Percentiles rank a stretch among this genome's conserved stretches.
phyloP scores from a whole-genome alignment of 2,797 vertebrate genomes.

The Spizella passerina region DNA sequence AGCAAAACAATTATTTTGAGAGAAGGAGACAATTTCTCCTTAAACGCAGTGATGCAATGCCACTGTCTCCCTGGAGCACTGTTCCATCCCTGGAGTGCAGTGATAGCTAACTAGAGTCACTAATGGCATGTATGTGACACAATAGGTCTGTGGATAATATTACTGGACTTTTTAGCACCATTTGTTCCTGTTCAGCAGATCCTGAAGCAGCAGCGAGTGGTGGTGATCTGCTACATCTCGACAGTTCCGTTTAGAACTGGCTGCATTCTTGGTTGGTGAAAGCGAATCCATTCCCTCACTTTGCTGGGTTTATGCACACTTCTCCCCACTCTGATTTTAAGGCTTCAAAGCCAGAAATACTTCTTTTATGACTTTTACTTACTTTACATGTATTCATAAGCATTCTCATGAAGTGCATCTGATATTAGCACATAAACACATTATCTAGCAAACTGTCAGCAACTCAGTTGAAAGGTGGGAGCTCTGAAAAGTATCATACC shows the following conservation, averaged over 20 bases:
- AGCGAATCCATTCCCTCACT: background rate
- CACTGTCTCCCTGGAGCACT: background rate
- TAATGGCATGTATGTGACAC: background rate
- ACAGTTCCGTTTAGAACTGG: background rate
- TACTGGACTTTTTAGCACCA: background rate
- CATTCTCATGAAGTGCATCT: background rate
- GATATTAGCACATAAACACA: background rate
- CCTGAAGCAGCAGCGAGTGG: background rate
- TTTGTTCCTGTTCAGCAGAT: background rate
- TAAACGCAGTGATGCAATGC: background rate
- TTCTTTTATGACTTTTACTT: background rate
- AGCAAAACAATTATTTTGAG: background rate
- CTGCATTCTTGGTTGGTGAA: background rate
- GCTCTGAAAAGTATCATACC: background rate
- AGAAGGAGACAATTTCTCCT: background rate
- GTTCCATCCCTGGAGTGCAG: background rate
- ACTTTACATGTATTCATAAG: background rate
- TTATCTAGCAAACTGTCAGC: background rate
- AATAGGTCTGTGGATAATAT: background rate
- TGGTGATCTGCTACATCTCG: rapidly evolving
- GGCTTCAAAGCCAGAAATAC: background rate
- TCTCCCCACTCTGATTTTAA: background rate
- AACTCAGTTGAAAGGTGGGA: background rate
- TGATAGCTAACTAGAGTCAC: background rate
- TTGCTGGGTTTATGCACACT: background rate